Base-by-base conservation (phyloP, 2,113 vertebrate genomes). In the Pelecanoides urinatrix region DNA sequence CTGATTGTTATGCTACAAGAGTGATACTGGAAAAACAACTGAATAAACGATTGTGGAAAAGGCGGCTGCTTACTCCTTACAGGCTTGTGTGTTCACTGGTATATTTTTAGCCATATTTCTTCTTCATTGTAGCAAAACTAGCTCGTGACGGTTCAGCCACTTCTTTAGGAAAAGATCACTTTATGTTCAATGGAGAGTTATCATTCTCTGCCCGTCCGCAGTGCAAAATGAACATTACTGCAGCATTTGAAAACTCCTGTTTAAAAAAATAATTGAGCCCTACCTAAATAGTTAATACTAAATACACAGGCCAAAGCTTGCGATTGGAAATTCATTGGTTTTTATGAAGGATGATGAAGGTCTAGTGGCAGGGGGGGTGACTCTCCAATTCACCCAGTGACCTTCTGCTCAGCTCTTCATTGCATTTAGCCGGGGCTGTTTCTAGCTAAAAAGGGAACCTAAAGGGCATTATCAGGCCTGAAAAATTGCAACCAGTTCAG, bases 171-270 rank as follows among this genome's bases (percentile, higher is more conserved):
- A 58, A 85, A 50, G 16, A 52, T 29, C 18, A 32, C 16, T 68
- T 4, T n/a, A 36, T 27, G 4, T 71, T 91, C 88, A 66, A 75
- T 1, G 1, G 11, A n/a, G 21, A 65, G 9, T 49, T 76, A 21
- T 14, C 16, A 19, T n/a, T 72, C 8, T 50, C 26, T 74, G 44
- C 22, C 50, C 1, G 0, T 66, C 20, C 3, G 1, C 15, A 40
- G 13, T 13, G 7, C 26, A 59, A 85, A 72, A 18, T n/a, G 19
- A 70, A 30, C 13, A 26, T 25, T 40, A 63, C 14, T 34, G 10
- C 23, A 80, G 13, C 12, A 25, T 19, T 61, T 67, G 30, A 13
- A 19, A 86, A 18, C 5, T 59, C 47, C 22, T 49, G 2, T 76
- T 90, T 27, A 34, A n/a, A n/a, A 7, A 53, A 82, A 83, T 15